A percentile compares a stretch with the other conserved stretches of the same genome.
Conservation (phyloP, 2,113 vertebrate genomes). For the Anseranas semipalmata region DNA sequence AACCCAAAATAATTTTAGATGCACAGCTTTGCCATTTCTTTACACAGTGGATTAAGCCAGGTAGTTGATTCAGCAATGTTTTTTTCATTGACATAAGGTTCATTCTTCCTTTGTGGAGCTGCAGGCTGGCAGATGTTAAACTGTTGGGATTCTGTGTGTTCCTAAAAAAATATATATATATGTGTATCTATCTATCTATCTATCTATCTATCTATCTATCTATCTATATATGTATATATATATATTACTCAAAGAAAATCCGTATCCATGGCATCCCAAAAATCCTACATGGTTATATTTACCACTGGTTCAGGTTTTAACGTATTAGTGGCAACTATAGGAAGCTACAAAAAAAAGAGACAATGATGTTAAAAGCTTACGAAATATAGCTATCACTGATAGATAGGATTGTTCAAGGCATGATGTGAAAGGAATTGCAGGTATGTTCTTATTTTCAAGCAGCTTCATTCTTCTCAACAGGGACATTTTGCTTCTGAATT, state of each 20-base stretch:
- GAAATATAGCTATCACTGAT: neutral
- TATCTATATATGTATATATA: too few relatives aligned
- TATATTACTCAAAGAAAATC: neutral
- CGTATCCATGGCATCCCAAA: neutral
- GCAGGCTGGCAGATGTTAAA: conserved; percentile 24
- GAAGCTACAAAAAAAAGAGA: neutral
- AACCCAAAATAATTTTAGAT: neutral
- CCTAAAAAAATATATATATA: neutral
- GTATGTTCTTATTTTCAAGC: neutral
- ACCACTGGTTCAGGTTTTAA: neutral
- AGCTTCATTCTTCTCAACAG: neutral
- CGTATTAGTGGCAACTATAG: neutral
- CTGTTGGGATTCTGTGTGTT: neutral
- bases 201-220: too few relatives aligned
- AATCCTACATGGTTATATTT: neutral
- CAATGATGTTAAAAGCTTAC: neutral
- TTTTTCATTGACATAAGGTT: neutral
- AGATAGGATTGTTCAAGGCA: neutral
- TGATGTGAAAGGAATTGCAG: neutral
- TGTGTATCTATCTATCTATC: too few relatives aligned
- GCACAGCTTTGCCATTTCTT: neutral
- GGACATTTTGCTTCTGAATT: neutral
- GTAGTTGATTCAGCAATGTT: neutral
- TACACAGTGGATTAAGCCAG: neutral
- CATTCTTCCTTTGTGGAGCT: neutral